Base-by-base conservation (phyloP, 2,888 invertebrate genomes). In the Drosophila acutilabella region DNA sequence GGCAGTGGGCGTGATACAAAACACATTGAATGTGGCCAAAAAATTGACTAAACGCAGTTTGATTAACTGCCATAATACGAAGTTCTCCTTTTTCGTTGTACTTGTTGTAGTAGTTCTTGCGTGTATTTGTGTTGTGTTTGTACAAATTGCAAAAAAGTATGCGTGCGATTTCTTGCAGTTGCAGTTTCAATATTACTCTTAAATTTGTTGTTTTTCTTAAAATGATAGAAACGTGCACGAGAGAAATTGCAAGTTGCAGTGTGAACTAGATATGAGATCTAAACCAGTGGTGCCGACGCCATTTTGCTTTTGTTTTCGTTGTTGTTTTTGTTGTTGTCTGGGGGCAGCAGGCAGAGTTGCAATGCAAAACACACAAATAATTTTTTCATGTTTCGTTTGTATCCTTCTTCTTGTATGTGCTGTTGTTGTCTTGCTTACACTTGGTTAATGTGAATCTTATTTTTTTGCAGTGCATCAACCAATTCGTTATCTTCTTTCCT, bases 41-140 rank as follows among this genome's bases (percentile, higher is more conserved):
- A 58, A 45, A 36, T 56, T 56, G 45, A 23, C 56, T 23, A 23
- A 56, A 52, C 48, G 78, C 89, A 88, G 89, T 59, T 53, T 87
- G 89, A 88, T 89, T 86, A 48, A 88, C 61, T 89, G 88, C 68
- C 85, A 88, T 88, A 88, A 88, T 88, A 89, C 88, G 89, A 89
- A 89, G 89, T 75, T 57, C 23, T 51, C 40, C 13, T 18, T 14
- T 44, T 56, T 60, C 54, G 72, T 51, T 30, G 45, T 61, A 51
- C 64, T 56, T 58, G n/a, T n/a, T n/a, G n/a, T 60, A 53, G 42
- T 40, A 7, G 13, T 30, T 41, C 40, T 58, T 41, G 38, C 2
- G 67, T 71, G 64, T 40, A n/a, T 54, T 33, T 44, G 18, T 44
- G 44, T 56, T 30, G 36, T 50, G 20, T 50, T 6, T 33, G 50